Conservation (phyloP, 2,113 vertebrate species). For the Onychostoma macrolepis region DNA sequence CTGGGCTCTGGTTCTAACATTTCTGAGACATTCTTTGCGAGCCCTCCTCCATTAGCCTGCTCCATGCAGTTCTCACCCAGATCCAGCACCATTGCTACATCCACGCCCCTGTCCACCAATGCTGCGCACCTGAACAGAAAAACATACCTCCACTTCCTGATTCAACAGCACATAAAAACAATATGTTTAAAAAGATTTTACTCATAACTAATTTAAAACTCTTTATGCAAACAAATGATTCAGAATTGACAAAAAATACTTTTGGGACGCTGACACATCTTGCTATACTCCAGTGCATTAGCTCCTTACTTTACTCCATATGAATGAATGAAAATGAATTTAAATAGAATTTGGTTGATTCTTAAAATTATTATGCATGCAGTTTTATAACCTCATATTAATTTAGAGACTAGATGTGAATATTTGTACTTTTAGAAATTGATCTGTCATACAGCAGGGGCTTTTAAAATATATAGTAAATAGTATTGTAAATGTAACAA, state of each 20-base stretch:
- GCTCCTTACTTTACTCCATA: too few relatives aligned
- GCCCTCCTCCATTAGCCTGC: conserved; percentile 66
- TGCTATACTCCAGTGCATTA: too few relatives aligned
- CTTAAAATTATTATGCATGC: neutral
- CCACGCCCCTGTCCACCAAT: conserved; percentile 30
- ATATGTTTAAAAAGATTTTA: neutral
- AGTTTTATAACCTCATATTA: neutral
- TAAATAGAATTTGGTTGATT: neutral
- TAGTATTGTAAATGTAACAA: neutral
- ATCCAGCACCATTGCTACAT: conserved; percentile 85
- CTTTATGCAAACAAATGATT: neutral
- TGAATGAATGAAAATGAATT: neutral
- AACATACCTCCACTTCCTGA: neutral
- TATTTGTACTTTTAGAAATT: neutral
- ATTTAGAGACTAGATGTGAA: neutral
- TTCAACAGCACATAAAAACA: neutral
- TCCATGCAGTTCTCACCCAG: conserved; percentile 79
- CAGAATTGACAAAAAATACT: neutral
- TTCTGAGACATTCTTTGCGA: conserved; percentile 50
- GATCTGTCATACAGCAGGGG: neutral
- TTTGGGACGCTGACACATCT: neutral
- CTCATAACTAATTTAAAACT: too few relatives aligned
- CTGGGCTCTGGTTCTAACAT: conserved; percentile 56
- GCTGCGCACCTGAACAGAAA: conserved; percentile 56
- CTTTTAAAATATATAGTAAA: neutral